Evolutionary conservation across 2,888 invertebrate genomes (phyloP).

Genomic region (Artemia sinica): DNA sequence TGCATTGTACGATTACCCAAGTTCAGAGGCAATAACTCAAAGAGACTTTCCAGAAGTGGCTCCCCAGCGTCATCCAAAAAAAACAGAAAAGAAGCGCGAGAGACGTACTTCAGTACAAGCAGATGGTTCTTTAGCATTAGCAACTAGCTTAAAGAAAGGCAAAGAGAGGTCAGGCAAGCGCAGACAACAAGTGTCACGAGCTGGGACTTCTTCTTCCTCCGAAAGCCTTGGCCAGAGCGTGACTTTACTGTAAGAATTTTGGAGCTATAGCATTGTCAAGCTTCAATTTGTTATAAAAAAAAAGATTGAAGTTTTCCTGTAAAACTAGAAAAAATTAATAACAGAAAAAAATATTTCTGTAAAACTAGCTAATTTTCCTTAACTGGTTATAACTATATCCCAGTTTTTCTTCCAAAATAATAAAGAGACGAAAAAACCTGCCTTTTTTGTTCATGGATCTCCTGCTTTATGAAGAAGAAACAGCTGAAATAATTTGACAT

Average conservation of each 20-base stretch:
- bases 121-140: background rate
- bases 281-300: too few species aligned
- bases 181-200: background rate
- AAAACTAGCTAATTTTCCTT: too few species aligned
- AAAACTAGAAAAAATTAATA: too few species aligned
- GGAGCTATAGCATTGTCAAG: too few species aligned
- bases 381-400: too few species aligned
- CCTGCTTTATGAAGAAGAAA: too few species aligned
- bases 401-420: too few species aligned
- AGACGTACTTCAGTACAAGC: background rate
- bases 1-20: conserved; percentile 59
- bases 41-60: background rate
- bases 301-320: too few species aligned
- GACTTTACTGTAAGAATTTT: background rate
- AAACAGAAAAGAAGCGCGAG: background rate
- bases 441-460: too few species aligned
- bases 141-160: background rate
- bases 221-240: background rate
- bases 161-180: background rate
- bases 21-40: conserved; percentile 40
- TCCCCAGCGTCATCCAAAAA: background rate
- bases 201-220: conserved; percentile 12
- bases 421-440: too few species aligned
- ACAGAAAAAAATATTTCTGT: too few species aligned
- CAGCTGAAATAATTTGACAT: too few species aligned